A percentile compares a stretch with the other conserved stretches of the same genome.
These are phyloP conservation scores for Gymnocypris eckloni DNA, from an alignment of 2,797 vertebrate genomes.

Conservation along the genomic window DNA sequence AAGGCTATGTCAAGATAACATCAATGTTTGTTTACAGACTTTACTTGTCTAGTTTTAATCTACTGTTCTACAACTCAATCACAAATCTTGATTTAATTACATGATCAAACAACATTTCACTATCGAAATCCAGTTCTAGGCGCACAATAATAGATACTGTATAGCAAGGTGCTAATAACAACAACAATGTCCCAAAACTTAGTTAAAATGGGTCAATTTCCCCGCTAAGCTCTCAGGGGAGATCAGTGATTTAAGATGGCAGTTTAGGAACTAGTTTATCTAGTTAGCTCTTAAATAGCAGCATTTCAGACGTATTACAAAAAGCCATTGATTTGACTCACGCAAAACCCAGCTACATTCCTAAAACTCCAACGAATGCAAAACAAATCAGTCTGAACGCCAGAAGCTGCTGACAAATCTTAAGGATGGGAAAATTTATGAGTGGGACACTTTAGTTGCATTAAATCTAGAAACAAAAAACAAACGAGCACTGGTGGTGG, in stretches of 20 bases:
- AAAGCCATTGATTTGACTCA: slow-evolving; percentile 26
- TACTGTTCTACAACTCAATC: not conserved
- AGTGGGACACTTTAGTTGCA: not conserved
- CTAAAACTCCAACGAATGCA: not conserved
- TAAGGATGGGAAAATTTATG: not conserved
- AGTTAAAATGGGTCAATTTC: not conserved
- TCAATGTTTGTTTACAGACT: not conserved
- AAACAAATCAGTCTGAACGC: slow-evolving; percentile 4
- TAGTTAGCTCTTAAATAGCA: not conserved
- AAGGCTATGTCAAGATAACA: not conserved
- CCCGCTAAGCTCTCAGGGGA: not conserved
- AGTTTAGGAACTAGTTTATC: not conserved
- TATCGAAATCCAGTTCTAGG: not conserved
- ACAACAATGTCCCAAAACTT: not conserved
- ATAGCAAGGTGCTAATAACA: not conserved
- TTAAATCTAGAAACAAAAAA: slow-evolving; percentile 6
- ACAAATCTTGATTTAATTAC: not conserved
- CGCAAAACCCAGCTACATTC: slow-evolving; percentile 14
- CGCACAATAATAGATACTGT: too few relatives aligned
- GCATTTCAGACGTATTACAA: not conserved
- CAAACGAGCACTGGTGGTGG: not conserved
- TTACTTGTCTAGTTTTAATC: not conserved
- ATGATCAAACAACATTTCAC: not conserved
- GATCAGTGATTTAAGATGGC: not conserved
- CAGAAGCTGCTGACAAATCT: not conserved